Evolutionary conservation across 2,888 invertebrate species (phyloP).

Genomic region (Caprella mutica): DNA sequence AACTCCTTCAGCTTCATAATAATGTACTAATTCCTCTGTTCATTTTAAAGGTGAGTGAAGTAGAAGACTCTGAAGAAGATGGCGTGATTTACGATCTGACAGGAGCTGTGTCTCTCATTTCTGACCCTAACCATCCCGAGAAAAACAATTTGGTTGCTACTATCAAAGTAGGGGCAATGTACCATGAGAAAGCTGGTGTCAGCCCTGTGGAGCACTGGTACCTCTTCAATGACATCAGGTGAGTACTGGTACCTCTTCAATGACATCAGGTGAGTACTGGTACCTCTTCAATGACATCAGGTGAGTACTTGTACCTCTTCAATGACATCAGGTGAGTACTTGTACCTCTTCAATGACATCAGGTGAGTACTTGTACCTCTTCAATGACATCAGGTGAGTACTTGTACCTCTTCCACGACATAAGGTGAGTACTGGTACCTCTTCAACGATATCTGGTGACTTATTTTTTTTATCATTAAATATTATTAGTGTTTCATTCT

Average conservation of each 20-base stretch:
- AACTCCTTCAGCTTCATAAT: not conserved
- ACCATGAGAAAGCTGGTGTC: conserved; percentile 49
- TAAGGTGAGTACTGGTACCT: too few species aligned
- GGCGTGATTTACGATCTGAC: conserved; percentile 37
- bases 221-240: conserved; percentile 75
- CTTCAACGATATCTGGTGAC: too few species aligned
- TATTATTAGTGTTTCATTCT: too few species aligned
- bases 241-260: not conserved
- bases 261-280: conserved; percentile 50
- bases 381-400: too few species aligned
- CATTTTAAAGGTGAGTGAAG: conserved; percentile 1
- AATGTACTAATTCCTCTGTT: too few species aligned
- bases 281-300: conserved; percentile 83
- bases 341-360: too few species aligned
- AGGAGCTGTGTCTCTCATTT: conserved; percentile 72
- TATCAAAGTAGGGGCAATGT: conserved; percentile 58
- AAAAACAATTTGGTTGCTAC: conserved; percentile 72
- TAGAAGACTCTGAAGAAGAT: conserved; percentile 29
- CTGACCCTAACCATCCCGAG: conserved; percentile 45
- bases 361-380: too few species aligned
- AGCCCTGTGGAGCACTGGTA: conserved; percentile 55
- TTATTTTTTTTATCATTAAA: too few species aligned
- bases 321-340: too few species aligned
- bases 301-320: too few species aligned
- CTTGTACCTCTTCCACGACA: too few species aligned